These are phyloP conservation scores for Numenius phaeopus DNA, from an alignment of 2,797 vertebrate species.

Conservation along the genomic window DNA sequence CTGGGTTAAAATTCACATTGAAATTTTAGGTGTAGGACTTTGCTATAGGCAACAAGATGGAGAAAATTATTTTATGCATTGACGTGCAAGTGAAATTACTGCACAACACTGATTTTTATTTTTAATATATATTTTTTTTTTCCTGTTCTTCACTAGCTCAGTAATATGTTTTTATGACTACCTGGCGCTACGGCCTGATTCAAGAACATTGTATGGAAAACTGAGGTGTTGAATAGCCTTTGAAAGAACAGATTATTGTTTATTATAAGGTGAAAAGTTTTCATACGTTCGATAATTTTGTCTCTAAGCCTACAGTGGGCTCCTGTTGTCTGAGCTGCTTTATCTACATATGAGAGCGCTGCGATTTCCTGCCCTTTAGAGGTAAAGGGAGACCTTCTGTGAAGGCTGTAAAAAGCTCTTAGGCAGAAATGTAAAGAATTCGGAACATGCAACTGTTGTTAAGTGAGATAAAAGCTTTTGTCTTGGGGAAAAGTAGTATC, in stretches of 20 bases:
- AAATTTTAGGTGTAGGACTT: not conserved
- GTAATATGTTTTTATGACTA: not conserved
- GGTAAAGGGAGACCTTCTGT: not conserved
- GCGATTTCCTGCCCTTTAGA: not conserved
- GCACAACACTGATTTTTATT: not conserved
- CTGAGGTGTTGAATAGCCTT: not conserved
- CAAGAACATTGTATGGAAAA: not conserved
- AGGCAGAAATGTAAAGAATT: conserved; percentile 2
- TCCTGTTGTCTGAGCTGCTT: not conserved
- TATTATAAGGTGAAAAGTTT: not conserved
- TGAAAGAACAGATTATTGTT: not conserved
- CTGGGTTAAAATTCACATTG: not conserved
- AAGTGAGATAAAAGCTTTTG: not conserved
- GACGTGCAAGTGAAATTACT: not conserved
- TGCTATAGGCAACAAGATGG: not conserved
- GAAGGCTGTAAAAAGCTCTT: not conserved
- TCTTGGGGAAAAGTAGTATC: not conserved
- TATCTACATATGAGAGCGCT: rapidly evolving
- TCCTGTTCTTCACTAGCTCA: not conserved
- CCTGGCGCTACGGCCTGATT: not conserved
- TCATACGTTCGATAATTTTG: not conserved
- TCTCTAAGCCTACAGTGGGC: not conserved
- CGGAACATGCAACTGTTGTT: not conserved
- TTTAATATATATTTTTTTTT: not conserved
- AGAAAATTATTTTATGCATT: not conserved